A percentile compares a stretch with the other conserved stretches of the same genome.
phyloP scores from a whole-genome alignment of 2,797 vertebrate species.

The Etheostoma perlongum region DNA sequence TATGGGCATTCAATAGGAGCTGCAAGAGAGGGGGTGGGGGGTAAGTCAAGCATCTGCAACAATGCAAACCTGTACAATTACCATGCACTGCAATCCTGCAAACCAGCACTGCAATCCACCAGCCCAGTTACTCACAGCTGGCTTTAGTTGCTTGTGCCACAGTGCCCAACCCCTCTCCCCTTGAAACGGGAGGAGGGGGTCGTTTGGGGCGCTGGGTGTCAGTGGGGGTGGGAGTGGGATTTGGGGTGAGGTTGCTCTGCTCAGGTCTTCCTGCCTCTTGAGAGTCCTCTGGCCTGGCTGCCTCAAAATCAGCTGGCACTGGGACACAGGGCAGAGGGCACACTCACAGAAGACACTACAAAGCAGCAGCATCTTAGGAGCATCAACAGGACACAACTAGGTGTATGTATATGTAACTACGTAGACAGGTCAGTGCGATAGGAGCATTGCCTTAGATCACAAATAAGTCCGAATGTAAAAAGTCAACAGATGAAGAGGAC shows the following conservation, averaged over 20 bases:
- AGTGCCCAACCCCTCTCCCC: conserved; percentile 70
- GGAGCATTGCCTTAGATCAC: conserved; percentile 28
- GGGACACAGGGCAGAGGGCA: conserved; percentile 82
- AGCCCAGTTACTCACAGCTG: conserved; percentile 86
- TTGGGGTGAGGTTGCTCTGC: conserved; percentile 69
- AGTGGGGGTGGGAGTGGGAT: conserved; percentile 72
- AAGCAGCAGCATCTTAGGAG: conserved; percentile 51
- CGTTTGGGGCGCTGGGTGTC: conserved; percentile 73
- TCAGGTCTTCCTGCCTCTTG: conserved; percentile 78
- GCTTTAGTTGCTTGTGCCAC: conserved; percentile 73
- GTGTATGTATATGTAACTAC: conserved; percentile 21
- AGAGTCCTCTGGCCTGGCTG: conserved; percentile 79
- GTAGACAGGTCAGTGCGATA: conserved; percentile 32
- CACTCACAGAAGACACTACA: conserved; percentile 76
- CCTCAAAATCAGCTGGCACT: conserved; percentile 81
- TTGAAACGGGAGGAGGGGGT: conserved; percentile 74
- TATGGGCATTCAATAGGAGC: conserved; percentile 72
- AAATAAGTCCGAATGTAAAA: conserved; percentile 34
- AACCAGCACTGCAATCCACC: conserved; percentile 81
- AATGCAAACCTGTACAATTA: conserved; percentile 74
- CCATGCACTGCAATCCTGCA: conserved; percentile 82
- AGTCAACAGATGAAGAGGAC: conserved; percentile 29
- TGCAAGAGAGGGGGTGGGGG: conserved; percentile 55
- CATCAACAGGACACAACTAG: conserved; percentile 56
- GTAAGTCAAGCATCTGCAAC: conserved; percentile 75